These are phyloP conservation scores for Hydrotaea cyrtoneurina DNA, from an alignment of 2,888 invertebrate species.

Conservation along the genomic window DNA sequence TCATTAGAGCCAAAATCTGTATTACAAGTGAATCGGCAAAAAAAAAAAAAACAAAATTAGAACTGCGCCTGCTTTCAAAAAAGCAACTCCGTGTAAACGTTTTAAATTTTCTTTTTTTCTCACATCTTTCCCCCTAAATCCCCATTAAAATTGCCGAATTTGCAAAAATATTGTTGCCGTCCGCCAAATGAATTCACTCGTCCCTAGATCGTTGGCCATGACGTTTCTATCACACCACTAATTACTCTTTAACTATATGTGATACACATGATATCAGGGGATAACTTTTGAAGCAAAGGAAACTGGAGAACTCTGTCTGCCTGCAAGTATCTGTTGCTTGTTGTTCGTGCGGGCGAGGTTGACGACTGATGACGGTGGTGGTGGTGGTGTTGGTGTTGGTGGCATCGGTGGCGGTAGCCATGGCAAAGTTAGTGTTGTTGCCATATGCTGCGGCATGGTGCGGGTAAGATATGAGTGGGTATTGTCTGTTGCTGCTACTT, in stretches of 20 bases:
- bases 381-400: neutral
- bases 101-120: no score
- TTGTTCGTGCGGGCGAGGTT: neutral
- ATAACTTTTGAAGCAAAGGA: neutral
- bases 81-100: no score
- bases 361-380: neutral
- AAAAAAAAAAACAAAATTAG: no score
- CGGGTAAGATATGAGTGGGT: constrained; percentile 6
- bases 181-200: no score
- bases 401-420: neutral
- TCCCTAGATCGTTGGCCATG: no score
- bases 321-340: constrained; percentile 18
- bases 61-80: no score
- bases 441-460: neutral
- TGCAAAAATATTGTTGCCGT: no score
- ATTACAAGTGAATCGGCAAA: no score
- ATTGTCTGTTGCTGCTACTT: constrained; percentile 24
- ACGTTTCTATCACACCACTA: no score
- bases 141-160: no score
- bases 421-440: neutral
- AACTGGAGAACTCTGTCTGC: neutral
- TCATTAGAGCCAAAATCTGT: no score
- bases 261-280: neutral
- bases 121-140: no score
- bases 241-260: neutral